A percentile compares a stretch with the other conserved stretches of the same genome.
Conservation (phyloP, 2,888 invertebrate species). For the Nemotelus nigrinus region DNA sequence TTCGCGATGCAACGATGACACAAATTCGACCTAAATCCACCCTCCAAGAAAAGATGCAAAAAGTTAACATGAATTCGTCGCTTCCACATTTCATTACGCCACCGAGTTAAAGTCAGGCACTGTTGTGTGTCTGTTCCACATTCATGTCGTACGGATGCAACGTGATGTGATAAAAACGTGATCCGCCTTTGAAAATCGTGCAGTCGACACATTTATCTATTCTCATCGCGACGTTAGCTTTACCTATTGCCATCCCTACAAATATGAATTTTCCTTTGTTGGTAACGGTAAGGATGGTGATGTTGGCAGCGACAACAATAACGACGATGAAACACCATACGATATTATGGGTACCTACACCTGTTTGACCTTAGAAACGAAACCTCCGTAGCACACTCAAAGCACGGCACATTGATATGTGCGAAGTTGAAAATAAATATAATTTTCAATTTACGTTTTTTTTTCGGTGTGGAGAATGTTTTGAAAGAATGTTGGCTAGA, state of each 20-base stretch:
- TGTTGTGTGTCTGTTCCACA: slow-evolving; percentile 15
- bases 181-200: slow-evolving; percentile 25
- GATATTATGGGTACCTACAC: slow-evolving; percentile 7
- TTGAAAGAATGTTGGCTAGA: background rate
- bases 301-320: background rate
- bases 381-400: background rate
- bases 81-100: slow-evolving; percentile 14
- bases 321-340: background rate
- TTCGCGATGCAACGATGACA: background rate
- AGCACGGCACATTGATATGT: background rate
- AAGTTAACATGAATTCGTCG: background rate
- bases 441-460: slow-evolving; percentile 20
- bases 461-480: background rate
- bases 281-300: background rate
- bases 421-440: background rate
- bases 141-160: slow-evolving; percentile 32
- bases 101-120: background rate
- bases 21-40: slow-evolving; percentile 10
- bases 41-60: background rate
- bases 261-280: slow-evolving; percentile 1
- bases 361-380: slow-evolving; percentile 6
- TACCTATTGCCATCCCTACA: slow-evolving; percentile 1
- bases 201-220: slow-evolving; percentile 27
- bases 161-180: slow-evolving; percentile 35
- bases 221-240: slow-evolving; percentile 13